phyloP scores from a whole-genome alignment of 2,113 vertebrate species.

The Raphicerus campestris region DNA sequence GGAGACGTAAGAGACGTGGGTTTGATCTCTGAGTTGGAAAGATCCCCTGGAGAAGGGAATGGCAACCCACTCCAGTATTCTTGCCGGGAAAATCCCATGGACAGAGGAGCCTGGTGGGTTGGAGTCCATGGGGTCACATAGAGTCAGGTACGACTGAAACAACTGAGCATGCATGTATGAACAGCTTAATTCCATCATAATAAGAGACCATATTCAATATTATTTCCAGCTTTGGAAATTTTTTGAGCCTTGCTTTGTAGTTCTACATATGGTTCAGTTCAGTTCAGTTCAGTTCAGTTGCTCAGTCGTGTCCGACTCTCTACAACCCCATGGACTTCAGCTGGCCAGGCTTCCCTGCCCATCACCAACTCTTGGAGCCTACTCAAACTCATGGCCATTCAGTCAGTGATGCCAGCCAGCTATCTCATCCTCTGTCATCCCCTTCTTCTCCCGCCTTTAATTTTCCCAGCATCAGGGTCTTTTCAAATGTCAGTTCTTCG shows the following conservation, averaged over 20 bases:
- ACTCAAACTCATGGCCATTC: background rate
- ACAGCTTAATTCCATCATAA: background rate
- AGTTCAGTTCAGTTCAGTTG: background rate
- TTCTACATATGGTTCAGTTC: background rate
- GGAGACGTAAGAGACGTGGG: background rate
- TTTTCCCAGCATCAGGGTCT: background rate
- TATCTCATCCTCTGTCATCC: background rate
- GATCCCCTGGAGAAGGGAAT: background rate
- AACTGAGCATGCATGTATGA: background rate
- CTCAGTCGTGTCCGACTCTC: background rate
- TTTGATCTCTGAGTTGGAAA: background rate
- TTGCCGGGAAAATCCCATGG: background rate
- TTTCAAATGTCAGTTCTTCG: background rate
- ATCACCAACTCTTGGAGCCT: background rate
- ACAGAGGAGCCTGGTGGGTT: background rate
- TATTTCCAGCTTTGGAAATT: background rate
- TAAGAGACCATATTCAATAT: background rate
- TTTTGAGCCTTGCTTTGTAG: background rate
- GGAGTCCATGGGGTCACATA: background rate
- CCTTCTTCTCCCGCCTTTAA: background rate
- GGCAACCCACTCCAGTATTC: background rate
- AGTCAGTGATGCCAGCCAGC: background rate
- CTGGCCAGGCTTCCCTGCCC: background rate
- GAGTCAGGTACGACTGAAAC: background rate
- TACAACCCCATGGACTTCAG: rapidly evolving